Evolutionary conservation across 64 coral and sea anemone species (phyloP), one percentile per base, ranked within the genome.

Genomic region (Astreopora myriophthalma): DNA sequence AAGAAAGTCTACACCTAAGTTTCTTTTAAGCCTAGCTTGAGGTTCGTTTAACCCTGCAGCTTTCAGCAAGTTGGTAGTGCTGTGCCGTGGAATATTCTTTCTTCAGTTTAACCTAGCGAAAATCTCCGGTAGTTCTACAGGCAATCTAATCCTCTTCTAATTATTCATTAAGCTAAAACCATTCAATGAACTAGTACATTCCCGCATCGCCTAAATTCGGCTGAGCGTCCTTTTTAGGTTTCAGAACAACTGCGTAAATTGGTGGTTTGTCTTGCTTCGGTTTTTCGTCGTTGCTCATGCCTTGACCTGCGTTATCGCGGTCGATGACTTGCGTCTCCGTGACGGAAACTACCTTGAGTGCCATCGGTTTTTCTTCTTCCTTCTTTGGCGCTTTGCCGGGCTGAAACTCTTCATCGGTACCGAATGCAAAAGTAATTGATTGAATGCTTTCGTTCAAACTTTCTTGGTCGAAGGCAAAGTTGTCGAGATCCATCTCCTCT

Each of bases 331-430:
- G 79, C 3, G 57, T 83, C 30, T 83, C 79, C 17, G 52, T 40
- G 2, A 83, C 79, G 8, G 79, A 83, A 3, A 83, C 79, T 11
- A 83, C 57, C 30, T 63, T 80, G 1, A 80, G 76, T 0, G 76
- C 52, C 2, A 80, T 22, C 17, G 27, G 28, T 70, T 22, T 83
- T 34, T 25, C 23, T 37, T 83, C 57, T 19, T 37, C 1, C 17
- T 64, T 64, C 8, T 25, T 52, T 3, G 25, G 13, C 1, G 55
- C 52, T 14, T 34, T 22, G 5, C 25, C 42, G 0, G 79, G 57
- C 33, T 83, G 79, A 7, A 24, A 83, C n/a, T 83, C 79, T n/a
- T 83, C 79, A 12, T 83, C 79, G 10, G 79, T 55, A 30, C 79
- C 79, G 32, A 83, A 83, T 2, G 79, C 34, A 1, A 34, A 64